A percentile compares a stretch with the other conserved stretches of the same genome.
phyloP scores from a whole-genome alignment of 2,888 invertebrate species.

The Chymomyza procnemis region DNA sequence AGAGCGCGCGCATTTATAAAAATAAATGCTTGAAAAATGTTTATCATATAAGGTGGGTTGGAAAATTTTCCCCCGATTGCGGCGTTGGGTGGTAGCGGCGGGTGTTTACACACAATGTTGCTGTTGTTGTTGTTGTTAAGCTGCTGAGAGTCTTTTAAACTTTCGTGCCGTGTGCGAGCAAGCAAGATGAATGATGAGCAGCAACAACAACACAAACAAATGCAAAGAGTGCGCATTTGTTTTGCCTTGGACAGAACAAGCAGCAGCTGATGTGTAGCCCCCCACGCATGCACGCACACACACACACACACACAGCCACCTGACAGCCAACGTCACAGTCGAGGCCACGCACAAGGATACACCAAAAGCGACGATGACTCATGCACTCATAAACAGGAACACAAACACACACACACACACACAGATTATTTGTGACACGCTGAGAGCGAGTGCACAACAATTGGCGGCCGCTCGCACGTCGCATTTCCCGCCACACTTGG shows the following conservation, averaged over 20 bases:
- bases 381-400: conserved; percentile 58
- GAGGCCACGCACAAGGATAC: conserved; percentile 66
- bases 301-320: neutral
- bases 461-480: conserved; percentile 11
- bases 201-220: conserved; percentile 15
- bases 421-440: neutral
- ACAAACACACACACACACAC: too few relatives aligned
- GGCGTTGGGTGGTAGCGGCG: conserved; percentile 1
- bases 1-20: conserved; percentile 52
- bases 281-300: neutral
- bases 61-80: neutral
- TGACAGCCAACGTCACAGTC: conserved; percentile 42
- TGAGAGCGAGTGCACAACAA: conserved; percentile 22
- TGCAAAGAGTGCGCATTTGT: conserved; percentile 9
- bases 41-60: conserved; percentile 11
- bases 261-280: conserved; percentile 1
- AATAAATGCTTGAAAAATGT: conserved; percentile 54
- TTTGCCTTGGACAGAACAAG: conserved; percentile 7
- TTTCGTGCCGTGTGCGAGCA: neutral
- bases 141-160: neutral
- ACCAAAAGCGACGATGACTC: conserved; percentile 51
- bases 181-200: conserved; percentile 5
- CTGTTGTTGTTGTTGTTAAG: conserved; percentile 4
- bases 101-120: conserved; percentile 5
- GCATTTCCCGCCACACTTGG: neutral